Evolutionary conservation across 2,797 vertebrate genomes (phyloP).

Genomic region (Chrosomus eos): DNA sequence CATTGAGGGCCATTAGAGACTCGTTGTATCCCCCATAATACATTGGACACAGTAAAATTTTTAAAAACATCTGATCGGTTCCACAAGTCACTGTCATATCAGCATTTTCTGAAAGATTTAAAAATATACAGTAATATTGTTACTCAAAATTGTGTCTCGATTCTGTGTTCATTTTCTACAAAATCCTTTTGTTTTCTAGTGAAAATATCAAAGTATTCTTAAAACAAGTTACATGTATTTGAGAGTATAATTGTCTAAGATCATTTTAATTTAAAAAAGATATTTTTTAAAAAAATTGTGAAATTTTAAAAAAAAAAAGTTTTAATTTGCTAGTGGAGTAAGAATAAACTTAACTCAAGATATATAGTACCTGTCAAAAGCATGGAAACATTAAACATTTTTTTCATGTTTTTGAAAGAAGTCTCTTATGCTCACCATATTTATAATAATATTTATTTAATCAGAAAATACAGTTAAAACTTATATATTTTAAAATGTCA

Average conservation of each 20-base stretch:
- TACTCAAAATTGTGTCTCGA: not conserved
- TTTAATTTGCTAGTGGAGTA: not conserved
- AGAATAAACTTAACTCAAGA: not conserved
- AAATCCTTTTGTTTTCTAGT: not conserved
- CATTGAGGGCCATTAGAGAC: constrained; percentile 75
- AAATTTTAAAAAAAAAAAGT: no score
- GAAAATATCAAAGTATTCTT: not conserved
- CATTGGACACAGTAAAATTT: constrained; percentile 75
- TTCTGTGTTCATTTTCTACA: not conserved
- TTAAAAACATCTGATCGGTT: constrained; percentile 69
- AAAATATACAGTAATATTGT: not conserved
- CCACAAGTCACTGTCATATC: constrained; percentile 76
- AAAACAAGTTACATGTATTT: not conserved
- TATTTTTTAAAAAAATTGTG: no score
- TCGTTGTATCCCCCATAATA: constrained; percentile 76
- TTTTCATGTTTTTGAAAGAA: no score
- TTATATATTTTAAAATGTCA: no score
- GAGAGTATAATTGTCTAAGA: not conserved
- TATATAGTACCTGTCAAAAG: not conserved
- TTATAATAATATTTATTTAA: no score
- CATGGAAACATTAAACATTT: not conserved
- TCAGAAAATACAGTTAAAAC: no score
- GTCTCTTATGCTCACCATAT: no score
- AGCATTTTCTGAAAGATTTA: constrained; percentile 63
- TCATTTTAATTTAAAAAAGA: not conserved